Evolutionary conservation across 2,797 vertebrate genomes (phyloP), one percentile per base, ranked within the genome.

Genomic region (Notoglanidium macrostoma): DNA sequence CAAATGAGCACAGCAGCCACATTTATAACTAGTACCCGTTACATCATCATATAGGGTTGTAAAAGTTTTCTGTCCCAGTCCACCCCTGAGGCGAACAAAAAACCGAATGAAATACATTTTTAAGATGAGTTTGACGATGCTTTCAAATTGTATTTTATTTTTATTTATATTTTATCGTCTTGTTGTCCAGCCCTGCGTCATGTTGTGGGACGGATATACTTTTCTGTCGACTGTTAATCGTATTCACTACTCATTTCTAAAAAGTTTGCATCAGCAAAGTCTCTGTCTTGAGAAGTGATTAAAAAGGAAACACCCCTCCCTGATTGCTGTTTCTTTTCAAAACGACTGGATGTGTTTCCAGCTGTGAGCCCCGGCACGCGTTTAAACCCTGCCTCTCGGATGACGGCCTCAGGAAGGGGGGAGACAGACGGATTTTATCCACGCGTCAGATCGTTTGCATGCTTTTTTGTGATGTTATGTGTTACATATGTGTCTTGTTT

Each of bases 401-500:
- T 89, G 90, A 92, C 87, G 61, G 84, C 29, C 40, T 78, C 29
- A 87, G 92, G 92, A 92, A 89, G 86, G 88, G 87, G 81, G 3
- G 90, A 94, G 92, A 92, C 92, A 94, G 92, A 94, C 70, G 82
- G 86, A 46, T 94, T 94, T 94, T 91, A 85, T 90, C 68, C 80
- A 70, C 85, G 65, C 68, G 92, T 91, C 91, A 92, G 89, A 93
- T 90, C 94, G 87, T 90, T 89, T 92, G 91, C 82, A 46, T 93
- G 79, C 76, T 86, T 88, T 88, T 86, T 87, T 92, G 91, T 93
- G 92, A 91, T 93, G 90, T 91, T 92, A 89, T 89, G 29, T 89
- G 90, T 70, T 70, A 54, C 81, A 70, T 93, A 93, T 91, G 94
- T 94, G 93, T 95, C 93, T 96, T 94, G 93, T 89, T 92, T 96